These are phyloP conservation scores for Aythya baeri DNA, from an alignment of 2,113 vertebrate species.

Conservation along the genomic window DNA sequence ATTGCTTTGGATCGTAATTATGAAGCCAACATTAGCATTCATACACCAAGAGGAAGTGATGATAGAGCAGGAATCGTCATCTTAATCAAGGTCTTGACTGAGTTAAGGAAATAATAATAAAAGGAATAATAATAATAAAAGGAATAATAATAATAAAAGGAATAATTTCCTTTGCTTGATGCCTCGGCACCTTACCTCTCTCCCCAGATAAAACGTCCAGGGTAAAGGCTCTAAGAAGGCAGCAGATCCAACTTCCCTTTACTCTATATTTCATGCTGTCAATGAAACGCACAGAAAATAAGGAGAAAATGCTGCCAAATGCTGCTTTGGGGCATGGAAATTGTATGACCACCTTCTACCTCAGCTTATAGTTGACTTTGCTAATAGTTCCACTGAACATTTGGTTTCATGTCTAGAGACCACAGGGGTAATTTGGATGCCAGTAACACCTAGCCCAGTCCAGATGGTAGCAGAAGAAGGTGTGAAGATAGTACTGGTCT, in stretches of 20 bases:
- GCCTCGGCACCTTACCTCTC: background rate
- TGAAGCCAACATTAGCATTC: background rate
- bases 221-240: background rate
- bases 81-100: slow-evolving; percentile 4
- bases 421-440: background rate
- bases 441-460: background rate
- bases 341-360: background rate
- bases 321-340: background rate
- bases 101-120: too few species aligned
- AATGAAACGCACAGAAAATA: background rate
- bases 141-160: too few species aligned
- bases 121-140: too few species aligned
- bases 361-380: background rate
- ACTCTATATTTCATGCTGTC: background rate
- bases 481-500: background rate
- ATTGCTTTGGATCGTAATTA: slow-evolving; percentile 12
- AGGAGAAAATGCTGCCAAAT: background rate
- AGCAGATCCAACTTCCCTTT: background rate
- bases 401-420: background rate
- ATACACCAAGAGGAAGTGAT: slow-evolving; percentile 15
- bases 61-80: background rate
- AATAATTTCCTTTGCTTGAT: background rate
- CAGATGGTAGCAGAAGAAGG: background rate
- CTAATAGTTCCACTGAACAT: background rate
- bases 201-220: background rate